phyloP scores from a whole-genome alignment of 2,113 vertebrate genomes.

The Antidorcas marsupialis region DNA sequence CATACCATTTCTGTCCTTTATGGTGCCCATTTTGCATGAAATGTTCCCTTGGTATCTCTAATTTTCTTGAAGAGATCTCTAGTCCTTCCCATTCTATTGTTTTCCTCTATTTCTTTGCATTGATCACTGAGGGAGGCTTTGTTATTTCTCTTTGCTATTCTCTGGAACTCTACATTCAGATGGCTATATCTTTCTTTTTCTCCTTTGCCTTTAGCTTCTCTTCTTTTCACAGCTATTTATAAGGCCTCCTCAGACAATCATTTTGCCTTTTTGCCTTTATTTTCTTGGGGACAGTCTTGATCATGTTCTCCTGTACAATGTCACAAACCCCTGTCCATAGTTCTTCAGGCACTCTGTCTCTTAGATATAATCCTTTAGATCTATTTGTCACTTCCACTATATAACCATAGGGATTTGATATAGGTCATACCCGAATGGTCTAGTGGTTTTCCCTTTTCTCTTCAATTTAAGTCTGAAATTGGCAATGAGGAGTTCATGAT shows the following conservation, averaged over 20 bases:
- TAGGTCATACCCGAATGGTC: background rate
- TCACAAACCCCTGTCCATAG: rapidly evolving
- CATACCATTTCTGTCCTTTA: background rate
- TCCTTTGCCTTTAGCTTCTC: background rate
- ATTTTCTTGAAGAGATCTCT: background rate
- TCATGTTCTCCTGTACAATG: background rate
- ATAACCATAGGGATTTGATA: background rate
- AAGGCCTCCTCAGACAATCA: background rate
- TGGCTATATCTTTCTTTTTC: background rate
- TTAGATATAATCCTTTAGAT: background rate
- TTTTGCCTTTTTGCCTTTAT: background rate
- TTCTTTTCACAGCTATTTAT: background rate
- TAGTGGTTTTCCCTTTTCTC: background rate
- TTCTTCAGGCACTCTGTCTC: background rate
- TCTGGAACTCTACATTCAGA: background rate
- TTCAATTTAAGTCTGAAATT: background rate
- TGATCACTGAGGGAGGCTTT: background rate
- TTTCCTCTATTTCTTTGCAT: background rate
- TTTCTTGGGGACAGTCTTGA: background rate
- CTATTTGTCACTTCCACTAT: background rate
- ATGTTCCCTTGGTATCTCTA: background rate
- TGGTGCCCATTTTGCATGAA: background rate
- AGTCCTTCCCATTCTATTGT: background rate
- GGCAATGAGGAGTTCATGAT: background rate
- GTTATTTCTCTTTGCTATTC: background rate